Evolutionary conservation across 92 coral and sea anemone species (phyloP), one percentile per base, ranked within the genome.

Genomic region (Zoanthus sociatus): DNA sequence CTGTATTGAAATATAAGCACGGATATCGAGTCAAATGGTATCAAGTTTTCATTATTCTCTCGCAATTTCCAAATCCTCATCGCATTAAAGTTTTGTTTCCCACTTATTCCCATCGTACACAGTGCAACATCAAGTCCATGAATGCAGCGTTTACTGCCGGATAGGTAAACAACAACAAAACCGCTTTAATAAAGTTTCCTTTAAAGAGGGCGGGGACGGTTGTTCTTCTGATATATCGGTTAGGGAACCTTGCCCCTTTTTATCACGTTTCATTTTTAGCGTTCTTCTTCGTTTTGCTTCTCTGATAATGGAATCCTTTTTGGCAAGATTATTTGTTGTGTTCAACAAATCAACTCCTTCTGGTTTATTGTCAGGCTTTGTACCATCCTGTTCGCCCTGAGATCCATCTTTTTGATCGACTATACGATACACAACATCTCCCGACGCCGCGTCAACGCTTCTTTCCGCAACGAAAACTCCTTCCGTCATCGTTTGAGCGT

Each of bases 201-300:
- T 81, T 55, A 81, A 18, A 5, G 60, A 30, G 6, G 45, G 26
- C 82, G 66, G 82, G 21, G 85, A 33, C 63, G 14, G 17, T 37
- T 37, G 42, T 47, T 81, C 84, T 17, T 79, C 85, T 37, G 85
- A 64, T 7, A 50, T n/a, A 45, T 17, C 70, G 15, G 75, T 46
- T 75, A 68, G 31, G 47, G 55, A 63, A 14, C 17, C 37, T 2
- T 4, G 2, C 1, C 63, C 44, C 37, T 50, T 68, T 66, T 81
- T 81, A 64, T 81, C 85, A 79, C 94, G 94, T 77, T 94, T 90
- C 32, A 87, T 90, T 87, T 94, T 91, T 7, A 93, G 79, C 1
- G 98, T 94, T 55, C 98, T 79, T 44, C 98, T 78, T 1, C 98
- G 87, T 76, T 94, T 90, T 5, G 98, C 98, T 67, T 94, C 98